Base-by-base conservation (phyloP, 2,113 vertebrate genomes). In the Tetraodon nigroviridis region DNA sequence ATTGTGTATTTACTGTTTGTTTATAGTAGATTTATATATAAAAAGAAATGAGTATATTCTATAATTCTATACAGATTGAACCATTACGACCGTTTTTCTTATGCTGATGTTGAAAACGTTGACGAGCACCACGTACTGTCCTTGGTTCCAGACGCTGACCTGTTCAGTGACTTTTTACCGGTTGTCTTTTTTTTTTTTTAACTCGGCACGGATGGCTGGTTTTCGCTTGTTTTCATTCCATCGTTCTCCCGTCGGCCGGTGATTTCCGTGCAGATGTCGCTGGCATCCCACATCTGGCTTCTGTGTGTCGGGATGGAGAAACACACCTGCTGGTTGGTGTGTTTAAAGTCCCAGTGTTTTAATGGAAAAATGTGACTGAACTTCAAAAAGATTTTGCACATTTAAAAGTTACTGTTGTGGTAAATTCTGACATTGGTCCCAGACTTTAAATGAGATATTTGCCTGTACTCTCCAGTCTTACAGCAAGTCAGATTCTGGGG, bases 21-120 rank as follows among this genome's bases (percentile, higher is more conserved):
- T 91, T 75, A 91, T 90, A 91, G 81, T 90, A 92, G 90, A 92
- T 91, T 91, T 92, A 82, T 92, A 91, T 91, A 88, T 90, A 61
- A 77, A 87, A 84, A 87, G 67, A 89, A 84, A 88, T 87, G 73
- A 87, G 84, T 90, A 87, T 88, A 87, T 88, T 88, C 87, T 86
- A 81, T 80, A 80, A 70, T 77, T 82, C 20, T 78, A 79, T 73
- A 79, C 62, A 73, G 81, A 82, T 79, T 72, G 72, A 83, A 78
- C 87, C 78, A 79, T 80, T 89, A 84, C 84, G 72, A 85, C 79
- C 83, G 85, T 86, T 69, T 87, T 88, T 87, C 79, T 70, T 75
- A 81, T 75, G 70, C 79, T 80, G 65, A 74, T 84, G 80, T 87
- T 86, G 76, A 79, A 78, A 77, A 61, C 55, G 45, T 75, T 85